Evolutionary conservation across 2,113 vertebrate genomes (phyloP).

Genomic region (Spermophilus dauricus): DNA sequence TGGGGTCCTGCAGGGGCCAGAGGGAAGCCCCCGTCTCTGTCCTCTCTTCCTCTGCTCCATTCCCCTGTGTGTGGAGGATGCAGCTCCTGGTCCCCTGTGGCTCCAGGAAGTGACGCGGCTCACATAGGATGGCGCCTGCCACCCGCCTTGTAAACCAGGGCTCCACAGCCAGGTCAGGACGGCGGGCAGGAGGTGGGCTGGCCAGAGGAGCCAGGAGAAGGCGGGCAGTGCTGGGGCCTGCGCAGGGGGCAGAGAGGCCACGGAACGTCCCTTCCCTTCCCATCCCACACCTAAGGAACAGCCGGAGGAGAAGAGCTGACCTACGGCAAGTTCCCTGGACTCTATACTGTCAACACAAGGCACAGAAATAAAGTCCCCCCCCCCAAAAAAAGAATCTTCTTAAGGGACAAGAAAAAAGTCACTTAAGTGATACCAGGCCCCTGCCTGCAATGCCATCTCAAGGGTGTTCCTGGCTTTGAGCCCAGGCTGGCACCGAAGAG

Average conservation of each 20-base stretch:
- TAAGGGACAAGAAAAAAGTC: neutral
- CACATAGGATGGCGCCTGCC: fast-evolving
- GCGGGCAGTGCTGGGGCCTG: neutral
- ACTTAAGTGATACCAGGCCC: neutral
- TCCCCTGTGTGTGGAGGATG: too few relatives aligned
- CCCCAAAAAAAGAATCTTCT: too few relatives aligned
- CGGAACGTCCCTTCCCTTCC: neutral
- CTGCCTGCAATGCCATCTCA: fast-evolving
- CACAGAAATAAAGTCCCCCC: neutral
- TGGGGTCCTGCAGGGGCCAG: neutral
- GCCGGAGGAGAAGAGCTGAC: neutral
- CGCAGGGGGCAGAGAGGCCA: fast-evolving
- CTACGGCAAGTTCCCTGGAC: neutral
- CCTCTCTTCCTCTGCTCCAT: neutral
- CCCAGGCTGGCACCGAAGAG: neutral
- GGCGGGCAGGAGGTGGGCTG: fast-evolving
- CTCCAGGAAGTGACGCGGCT: neutral
- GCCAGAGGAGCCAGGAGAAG: too few relatives aligned
- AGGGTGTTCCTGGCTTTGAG: neutral
- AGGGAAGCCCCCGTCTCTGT: neutral
- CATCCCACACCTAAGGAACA: neutral
- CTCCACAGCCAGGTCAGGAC: fast-evolving
- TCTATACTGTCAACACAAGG: neutral
- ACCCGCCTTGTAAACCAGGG: neutral
- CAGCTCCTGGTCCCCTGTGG: fast-evolving